Base-by-base conservation (phyloP, 2,888 invertebrate species). In the Eupithecia dodoneata region DNA sequence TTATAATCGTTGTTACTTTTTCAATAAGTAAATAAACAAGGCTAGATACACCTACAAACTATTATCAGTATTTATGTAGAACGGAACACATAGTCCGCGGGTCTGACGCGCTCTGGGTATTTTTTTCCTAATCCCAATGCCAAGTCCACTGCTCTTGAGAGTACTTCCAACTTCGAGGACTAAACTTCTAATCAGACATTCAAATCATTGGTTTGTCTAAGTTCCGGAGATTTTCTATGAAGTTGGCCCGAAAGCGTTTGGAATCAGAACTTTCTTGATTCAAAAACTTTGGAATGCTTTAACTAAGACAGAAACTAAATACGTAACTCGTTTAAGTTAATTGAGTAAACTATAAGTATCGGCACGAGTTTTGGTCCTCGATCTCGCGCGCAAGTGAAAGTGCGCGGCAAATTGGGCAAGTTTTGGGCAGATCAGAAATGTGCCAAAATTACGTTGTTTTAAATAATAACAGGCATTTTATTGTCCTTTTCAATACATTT, bases 201-300 rank as follows among this genome's bases (percentile, higher is more conserved):
- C 42, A 66, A 66, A 81, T 45, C 47, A 75, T 45, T 70, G 72
- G 63, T 73, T 76, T 76, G 73, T 77, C 72, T 45, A 69, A 69
- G n/a, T 45, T 44, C n/a, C n/a, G 15, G 18, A 70, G 70, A 70
- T 70, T 47, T 70, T 70, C 66, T 15, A 66, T 66, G 66, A 42
- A 63, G 42, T 66, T 66, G 42, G 42, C 42, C 66, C 66, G 42
- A 42, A 66, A 66, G 66, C 66, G 42, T 66, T 66, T 66, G 15
- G 66, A 66, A 66, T 7, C 42, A 66, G 12, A 66, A 66, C 66
- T 66, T 66, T 66, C 66, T 42, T 66, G 42, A 66, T 66, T 66
- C 42, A 6, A 63, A 63, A 66, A 66, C 42, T 66, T 66, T 66
- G 42, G 42, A 66, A 66, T 66, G 66, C 66, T 41, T 41, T 42